Evolutionary conservation across 2,113 vertebrate species (phyloP), one percentile per base, ranked within the genome.

Genomic region (Pseudopipra pipra): DNA sequence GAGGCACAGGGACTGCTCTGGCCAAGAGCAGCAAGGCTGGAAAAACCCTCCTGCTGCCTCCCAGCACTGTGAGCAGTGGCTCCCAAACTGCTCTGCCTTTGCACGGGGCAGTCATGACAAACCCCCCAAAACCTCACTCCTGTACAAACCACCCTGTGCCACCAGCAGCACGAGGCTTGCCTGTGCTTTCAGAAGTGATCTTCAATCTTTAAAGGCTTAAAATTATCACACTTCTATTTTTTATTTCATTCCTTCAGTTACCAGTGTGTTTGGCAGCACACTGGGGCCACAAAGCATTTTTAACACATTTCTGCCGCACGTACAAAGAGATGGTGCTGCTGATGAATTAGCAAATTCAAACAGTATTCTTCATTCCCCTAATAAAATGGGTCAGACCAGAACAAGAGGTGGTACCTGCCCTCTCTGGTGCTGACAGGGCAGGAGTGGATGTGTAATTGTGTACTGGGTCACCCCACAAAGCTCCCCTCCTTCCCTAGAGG

Each of bases 91-190:
- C 0, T 27, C 9, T 6, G 52, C 5, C 77, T 30, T 11, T 35
- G 84, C 83, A 37, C 25, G 9, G 78, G 41, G 46, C 89, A 71
- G 54, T 1, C 2, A 0, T 2, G 25, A 85, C 66, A 73, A 46
- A 3, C 0, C 66, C 52, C 14, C 2, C 1, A 1, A 30, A n/a
- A 8, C 0, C 47, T 5, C 2, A 3, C 3, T 18, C 0, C 0
- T 8, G 85, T 10, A 21, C 70, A 43, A n/a, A 31, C 61, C 2
- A 2, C 2, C 0, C 0, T 1, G 52, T 52, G 54, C 55, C 63
- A 56, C 54, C 27, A 23, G 41, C 87, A 76, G 44, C 71, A 70
- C 8, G 2, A 37, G 20, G 3, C 5, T 12, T 24, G 12, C 4
- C 46, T 58, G 11, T 24, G 21, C 21, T 7, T 47, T 21, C 55